phyloP scores from a whole-genome alignment of 2,888 invertebrate genomes.

The Agrochola circellaris region DNA sequence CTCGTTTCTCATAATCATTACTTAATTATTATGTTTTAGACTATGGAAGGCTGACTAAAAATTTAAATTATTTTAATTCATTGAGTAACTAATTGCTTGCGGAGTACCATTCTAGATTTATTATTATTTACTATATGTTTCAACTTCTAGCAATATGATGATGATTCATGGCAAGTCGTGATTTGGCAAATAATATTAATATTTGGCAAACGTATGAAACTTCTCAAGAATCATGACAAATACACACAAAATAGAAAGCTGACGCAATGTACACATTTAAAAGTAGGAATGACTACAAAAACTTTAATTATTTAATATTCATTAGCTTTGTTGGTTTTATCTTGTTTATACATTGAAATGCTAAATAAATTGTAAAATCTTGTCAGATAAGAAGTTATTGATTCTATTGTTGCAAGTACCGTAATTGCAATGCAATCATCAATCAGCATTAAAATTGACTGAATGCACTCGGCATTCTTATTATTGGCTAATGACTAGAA shows the following conservation, averaged over 20 bases:
- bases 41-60: neutral
- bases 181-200: slow-evolving; percentile 9
- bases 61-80: neutral
- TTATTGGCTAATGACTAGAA: neutral
- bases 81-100: neutral
- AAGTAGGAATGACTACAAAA: neutral
- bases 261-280: slow-evolving; percentile 12
- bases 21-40: no score
- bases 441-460: slow-evolving; percentile 10
- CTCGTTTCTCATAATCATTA: no score
- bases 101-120: neutral
- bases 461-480: neutral
- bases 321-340: neutral
- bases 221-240: neutral
- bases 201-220: slow-evolving; percentile 11
- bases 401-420: slow-evolving; percentile 6
- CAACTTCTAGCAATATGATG: neutral
- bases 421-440: neutral
- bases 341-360: neutral
- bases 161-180: slow-evolving; percentile 18
- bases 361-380: slow-evolving; percentile 15
- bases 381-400: neutral
- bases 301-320: neutral
- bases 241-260: neutral
- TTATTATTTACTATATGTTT: neutral